phyloP scores from a whole-genome alignment of 1,140 invertebrate species.

The Hyposmocoma kahamanoa region DNA sequence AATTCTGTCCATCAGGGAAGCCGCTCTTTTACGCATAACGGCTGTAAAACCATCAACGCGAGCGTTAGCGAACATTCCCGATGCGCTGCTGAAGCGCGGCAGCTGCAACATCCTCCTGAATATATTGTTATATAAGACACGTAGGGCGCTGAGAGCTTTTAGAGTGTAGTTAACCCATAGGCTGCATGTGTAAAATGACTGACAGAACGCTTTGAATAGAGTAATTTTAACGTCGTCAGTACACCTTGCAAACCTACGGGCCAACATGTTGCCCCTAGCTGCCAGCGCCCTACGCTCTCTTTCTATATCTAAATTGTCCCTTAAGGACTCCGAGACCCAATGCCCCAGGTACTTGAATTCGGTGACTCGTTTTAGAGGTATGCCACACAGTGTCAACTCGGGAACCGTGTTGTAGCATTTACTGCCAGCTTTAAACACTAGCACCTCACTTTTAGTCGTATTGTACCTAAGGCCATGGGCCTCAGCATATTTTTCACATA shows the following conservation, averaged over 20 bases:
- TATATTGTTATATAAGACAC: neutral
- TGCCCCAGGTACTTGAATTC: neutral
- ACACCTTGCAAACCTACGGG: slow-evolving; percentile 9
- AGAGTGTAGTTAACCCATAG: neutral
- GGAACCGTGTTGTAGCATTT: neutral
- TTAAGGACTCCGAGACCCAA: neutral
- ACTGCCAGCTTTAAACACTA: neutral
- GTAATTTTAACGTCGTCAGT: slow-evolving; percentile 8
- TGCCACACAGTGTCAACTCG: neutral
- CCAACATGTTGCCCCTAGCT: slow-evolving; percentile 10
- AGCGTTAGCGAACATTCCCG: neutral
- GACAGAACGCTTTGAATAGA: slow-evolving; percentile 10
- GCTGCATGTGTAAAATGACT: neutral
- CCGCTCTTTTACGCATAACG: too few relatives aligned
- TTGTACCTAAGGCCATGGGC: neutral
- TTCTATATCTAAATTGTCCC: neutral
- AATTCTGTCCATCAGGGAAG: too few relatives aligned
- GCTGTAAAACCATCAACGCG: too few relatives aligned
- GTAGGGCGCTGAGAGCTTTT: neutral
- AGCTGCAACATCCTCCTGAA: neutral
- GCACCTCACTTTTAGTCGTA: neutral
- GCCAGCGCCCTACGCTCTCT: slow-evolving; percentile 6
- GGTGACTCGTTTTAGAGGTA: neutral
- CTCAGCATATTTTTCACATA: neutral
- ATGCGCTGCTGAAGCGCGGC: neutral